These are phyloP conservation scores for Physeter macrocephalus DNA, from an alignment of 2,113 vertebrate genomes.

Conservation along the genomic window DNA sequence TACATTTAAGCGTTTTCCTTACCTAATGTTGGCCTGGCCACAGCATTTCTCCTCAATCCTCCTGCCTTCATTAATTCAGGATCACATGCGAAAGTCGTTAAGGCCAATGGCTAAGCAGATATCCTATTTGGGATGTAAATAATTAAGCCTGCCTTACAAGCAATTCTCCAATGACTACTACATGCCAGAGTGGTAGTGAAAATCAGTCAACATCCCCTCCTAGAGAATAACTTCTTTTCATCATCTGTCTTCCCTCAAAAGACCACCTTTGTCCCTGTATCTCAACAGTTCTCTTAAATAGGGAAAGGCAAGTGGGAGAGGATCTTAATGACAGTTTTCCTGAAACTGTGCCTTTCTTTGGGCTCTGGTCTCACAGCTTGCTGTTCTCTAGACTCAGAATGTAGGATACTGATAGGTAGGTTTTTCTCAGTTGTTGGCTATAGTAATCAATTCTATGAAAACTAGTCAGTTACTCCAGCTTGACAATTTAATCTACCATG, in stretches of 20 bases:
- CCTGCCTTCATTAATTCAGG: background rate
- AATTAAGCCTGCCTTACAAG: background rate
- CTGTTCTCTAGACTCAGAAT: background rate
- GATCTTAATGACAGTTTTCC: background rate
- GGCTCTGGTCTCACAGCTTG: background rate
- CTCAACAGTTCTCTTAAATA: background rate
- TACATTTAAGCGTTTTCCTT: background rate
- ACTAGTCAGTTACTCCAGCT: background rate
- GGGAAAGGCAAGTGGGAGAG: background rate
- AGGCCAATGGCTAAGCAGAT: background rate
- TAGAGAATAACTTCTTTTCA: background rate
- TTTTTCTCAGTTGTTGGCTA: background rate
- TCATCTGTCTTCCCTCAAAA: background rate
- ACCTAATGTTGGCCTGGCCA: background rate
- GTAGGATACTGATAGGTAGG: background rate
- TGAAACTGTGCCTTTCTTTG: background rate
- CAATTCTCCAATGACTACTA: background rate
- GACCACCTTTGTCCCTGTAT: background rate
- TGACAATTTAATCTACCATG: background rate
- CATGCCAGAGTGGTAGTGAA: background rate
- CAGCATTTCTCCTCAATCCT: background rate
- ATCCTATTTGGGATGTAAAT: background rate
- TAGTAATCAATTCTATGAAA: background rate
- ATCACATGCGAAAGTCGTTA: background rate
- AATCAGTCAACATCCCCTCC: background rate